A percentile compares a stretch with the other conserved stretches of the same genome.
phyloP scores from a whole-genome alignment of 2,113 vertebrate species.

The Meriones unguiculatus region DNA sequence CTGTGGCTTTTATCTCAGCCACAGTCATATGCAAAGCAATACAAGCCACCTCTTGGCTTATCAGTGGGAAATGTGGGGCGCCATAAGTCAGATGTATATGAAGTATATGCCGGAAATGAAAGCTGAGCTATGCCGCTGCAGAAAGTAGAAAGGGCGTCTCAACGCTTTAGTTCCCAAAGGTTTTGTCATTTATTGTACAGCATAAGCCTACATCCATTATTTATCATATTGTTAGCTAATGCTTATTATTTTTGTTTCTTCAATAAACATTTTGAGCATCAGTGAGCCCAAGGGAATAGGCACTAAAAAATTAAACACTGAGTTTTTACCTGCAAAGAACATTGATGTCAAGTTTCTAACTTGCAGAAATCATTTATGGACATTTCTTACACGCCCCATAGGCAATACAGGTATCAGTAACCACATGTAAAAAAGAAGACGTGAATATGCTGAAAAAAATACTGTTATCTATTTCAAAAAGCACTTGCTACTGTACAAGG shows the following conservation, averaged over 20 bases:
- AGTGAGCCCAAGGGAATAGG: slow-evolving; percentile 39
- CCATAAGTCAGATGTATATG: slow-evolving; percentile 8
- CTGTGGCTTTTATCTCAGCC: slow-evolving; percentile 2
- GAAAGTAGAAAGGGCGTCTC: background rate
- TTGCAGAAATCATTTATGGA: background rate
- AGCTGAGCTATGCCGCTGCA: background rate
- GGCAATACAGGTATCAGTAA: slow-evolving; percentile 37
- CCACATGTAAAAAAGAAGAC: slow-evolving; percentile 44
- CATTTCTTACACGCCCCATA: slow-evolving; percentile 13
- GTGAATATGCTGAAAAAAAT: slow-evolving; percentile 28
- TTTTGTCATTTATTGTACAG: slow-evolving; percentile 13
- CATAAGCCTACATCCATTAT: slow-evolving; percentile 21
- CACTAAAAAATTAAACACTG: slow-evolving; percentile 45
- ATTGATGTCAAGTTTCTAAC: background rate
- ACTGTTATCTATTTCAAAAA: slow-evolving; percentile 21
- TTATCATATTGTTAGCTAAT: slow-evolving; percentile 55
- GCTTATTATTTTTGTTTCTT: slow-evolving; percentile 46
- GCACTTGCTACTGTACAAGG: background rate
- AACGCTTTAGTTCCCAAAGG: background rate
- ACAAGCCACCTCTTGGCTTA: slow-evolving; percentile 6
- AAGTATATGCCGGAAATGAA: slow-evolving; percentile 25
- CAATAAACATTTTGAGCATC: slow-evolving; percentile 50
- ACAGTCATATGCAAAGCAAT: background rate
- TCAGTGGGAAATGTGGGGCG: slow-evolving; percentile 22
- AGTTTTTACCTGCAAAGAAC: background rate